Percentiles rank a stretch among this genome's conserved stretches.
These are phyloP conservation scores for Poecile montanus DNA, from an alignment of 2,797 vertebrate species.

Conservation along the genomic window DNA sequence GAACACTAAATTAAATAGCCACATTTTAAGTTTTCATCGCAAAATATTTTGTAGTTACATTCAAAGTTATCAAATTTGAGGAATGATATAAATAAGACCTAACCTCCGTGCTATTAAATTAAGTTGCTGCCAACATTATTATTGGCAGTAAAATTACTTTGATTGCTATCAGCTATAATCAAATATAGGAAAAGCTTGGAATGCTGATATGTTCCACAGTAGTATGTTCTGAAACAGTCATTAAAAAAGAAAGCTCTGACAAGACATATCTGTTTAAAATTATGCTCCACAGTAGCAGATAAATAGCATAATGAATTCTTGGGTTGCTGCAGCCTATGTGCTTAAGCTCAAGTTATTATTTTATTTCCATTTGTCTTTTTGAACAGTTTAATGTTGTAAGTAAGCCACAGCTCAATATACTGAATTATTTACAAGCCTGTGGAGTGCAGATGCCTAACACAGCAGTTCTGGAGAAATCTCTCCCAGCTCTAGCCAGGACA, in stretches of 20 bases:
- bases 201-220: conserved; percentile 56
- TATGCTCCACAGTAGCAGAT: conserved; percentile 57
- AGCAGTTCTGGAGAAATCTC: background rate
- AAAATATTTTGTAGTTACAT: background rate
- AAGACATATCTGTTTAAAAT: conserved; percentile 58
- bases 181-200: conserved; percentile 80
- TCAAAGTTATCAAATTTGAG: background rate
- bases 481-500: background rate
- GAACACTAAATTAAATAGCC: conserved; percentile 13
- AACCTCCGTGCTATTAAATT: conserved; percentile 47
- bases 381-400: conserved; percentile 40
- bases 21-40: conserved; percentile 18
- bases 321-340: background rate
- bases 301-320: conserved; percentile 57
- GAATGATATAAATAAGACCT: conserved; percentile 14
- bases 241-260: conserved; percentile 39
- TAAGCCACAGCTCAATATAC: background rate
- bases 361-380: conserved; percentile 48
- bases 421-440: conserved; percentile 23
- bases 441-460: background rate
- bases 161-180: conserved; percentile 85
- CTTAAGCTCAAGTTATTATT: conserved; percentile 47
- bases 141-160: conserved; percentile 79
- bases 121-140: conserved; percentile 70
- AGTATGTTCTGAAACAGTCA: conserved; percentile 36